Base-by-base conservation (phyloP, 2,888 invertebrate species). In the Synergus umbraculus region DNA sequence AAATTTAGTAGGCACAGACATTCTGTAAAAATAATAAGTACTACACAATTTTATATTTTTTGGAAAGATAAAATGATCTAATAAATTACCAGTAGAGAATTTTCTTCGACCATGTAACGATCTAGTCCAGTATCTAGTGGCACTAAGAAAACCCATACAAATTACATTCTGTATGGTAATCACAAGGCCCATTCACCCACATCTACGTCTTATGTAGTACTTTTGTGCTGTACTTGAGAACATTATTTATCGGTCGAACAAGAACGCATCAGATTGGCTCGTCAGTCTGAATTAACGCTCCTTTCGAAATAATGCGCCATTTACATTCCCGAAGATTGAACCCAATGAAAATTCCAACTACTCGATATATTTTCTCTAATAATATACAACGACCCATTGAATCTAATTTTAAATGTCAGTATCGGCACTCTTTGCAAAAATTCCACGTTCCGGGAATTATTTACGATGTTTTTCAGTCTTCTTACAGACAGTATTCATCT, bases 221-320 rank as follows among this genome's bases (percentile, higher is more conserved):
- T 10, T 60, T 10, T 60, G 60, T 60, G 22, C 22, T 22, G 22
- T 18, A 60, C 22, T 60, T 60, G 60, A 60, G 12, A 60, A 60
- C 0, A 22, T 60, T 60, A 60, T 60, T 22, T 60, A 60, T 60
- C 60, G 60, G 60, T 60, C 10, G 10, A 60, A 60, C 22, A 22
- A 18, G 60, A 60, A 22, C 60, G 60, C 12, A 22, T 10, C 60
- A 60, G 60, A 60, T 60, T 60, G 60, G 60, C 60, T 22, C 60
- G 60, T 60, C 60, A 60, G 22, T 12, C 60, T 60, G 60, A 60
- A 60, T 60, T 60, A 60, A 60, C 60, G 22, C 22, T 60, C 60
- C 60, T 60, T 60, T 60, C 60, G 60, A 60, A 60, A 60, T 60
- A 60, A 60, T 60, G 22, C 60, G 60, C 60, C 22, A 60, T 60